These are phyloP conservation scores for Oscheius sp. DNA, from an alignment of 2,888 invertebrate species.

Conservation along the genomic window DNA sequence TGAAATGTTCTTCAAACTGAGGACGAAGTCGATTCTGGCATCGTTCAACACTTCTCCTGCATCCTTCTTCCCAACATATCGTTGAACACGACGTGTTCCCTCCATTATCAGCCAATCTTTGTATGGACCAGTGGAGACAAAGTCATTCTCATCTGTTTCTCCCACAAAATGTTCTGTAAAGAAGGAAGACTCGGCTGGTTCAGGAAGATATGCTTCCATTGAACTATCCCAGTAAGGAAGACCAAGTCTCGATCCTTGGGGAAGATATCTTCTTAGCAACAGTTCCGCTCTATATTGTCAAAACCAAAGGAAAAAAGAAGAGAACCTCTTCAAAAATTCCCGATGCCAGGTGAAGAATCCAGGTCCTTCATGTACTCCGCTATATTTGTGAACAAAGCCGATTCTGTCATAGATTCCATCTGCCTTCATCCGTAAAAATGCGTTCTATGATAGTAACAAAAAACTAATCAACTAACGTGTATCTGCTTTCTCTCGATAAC, in stretches of 20 bases:
- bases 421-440: constrained; percentile 33
- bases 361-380: constrained; percentile 52
- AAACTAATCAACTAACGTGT: background rate
- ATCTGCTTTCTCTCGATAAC: constrained; percentile 13
- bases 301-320: background rate
- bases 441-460: constrained; percentile 16
- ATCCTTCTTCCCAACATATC: constrained; percentile 25
- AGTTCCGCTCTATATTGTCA: constrained; percentile 21
- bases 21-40: constrained; percentile 47
- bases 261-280: constrained; percentile 19
- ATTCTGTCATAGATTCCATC: constrained; percentile 40
- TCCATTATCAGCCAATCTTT: constrained; percentile 19
- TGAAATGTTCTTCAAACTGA: constrained; percentile 45
- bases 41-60: constrained; percentile 32
- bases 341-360: constrained; percentile 54
- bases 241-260: constrained; percentile 51
- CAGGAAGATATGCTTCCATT: constrained; percentile 65
- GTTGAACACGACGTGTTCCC: constrained; percentile 12
- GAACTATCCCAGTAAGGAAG: constrained; percentile 71
- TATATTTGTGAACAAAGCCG: constrained; percentile 43
- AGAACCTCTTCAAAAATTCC: constrained; percentile 47
- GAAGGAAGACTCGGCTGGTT: constrained; percentile 65
- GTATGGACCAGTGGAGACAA: constrained; percentile 67
- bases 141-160: constrained; percentile 58
- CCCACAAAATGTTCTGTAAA: constrained; percentile 67